Conservation (phyloP, 2,113 vertebrate genomes). For the Lasiurus cinereus region DNA sequence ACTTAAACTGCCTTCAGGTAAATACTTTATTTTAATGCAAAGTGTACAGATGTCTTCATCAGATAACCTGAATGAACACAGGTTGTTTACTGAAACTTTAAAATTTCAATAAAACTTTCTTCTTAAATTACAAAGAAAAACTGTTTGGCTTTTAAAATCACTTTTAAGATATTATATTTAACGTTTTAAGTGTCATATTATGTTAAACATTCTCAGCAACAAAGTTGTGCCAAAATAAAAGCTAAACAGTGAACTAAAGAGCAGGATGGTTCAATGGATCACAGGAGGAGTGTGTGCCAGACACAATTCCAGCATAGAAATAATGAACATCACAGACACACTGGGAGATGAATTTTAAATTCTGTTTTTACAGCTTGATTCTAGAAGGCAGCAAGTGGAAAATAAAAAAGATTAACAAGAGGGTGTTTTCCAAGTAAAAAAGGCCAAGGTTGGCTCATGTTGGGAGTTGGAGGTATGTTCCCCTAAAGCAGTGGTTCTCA, state of each 20-base stretch:
- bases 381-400: neutral
- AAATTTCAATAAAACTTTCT: neutral
- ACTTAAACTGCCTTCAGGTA: neutral
- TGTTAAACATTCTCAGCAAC: neutral
- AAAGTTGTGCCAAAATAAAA: neutral
- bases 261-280: too few species aligned
- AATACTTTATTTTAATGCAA: neutral
- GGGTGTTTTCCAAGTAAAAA: neutral
- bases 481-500: too few species aligned
- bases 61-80: neutral
- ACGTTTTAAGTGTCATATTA: neutral
- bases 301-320: neutral
- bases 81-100: neutral
- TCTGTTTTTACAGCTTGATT: constrained; percentile 46
- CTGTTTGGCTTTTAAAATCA: neutral
- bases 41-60: neutral
- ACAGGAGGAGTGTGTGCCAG: neutral
- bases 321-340: neutral
- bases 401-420: neutral
- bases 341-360: constrained; percentile 46
- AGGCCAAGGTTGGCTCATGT: neutral
- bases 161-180: neutral
- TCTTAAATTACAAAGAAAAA: neutral
- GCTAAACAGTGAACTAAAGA: neutral
- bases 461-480: neutral